A percentile compares a stretch with the other conserved stretches of the same genome.
Conservation (phyloP, 1,140 invertebrate species). For the Penaeus vannamei region DNA sequence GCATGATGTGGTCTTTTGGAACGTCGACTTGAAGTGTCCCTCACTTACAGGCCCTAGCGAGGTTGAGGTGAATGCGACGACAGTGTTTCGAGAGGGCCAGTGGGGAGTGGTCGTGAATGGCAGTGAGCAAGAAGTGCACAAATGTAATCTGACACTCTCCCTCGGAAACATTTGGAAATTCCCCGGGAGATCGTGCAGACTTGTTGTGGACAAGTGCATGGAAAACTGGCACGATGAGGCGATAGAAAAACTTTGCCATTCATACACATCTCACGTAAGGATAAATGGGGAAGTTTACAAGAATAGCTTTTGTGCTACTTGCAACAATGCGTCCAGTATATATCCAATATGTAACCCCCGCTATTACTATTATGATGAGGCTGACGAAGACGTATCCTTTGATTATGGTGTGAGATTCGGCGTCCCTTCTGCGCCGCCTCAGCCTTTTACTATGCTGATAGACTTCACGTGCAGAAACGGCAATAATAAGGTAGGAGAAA, state of each 20-base stretch:
- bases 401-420: too few relatives aligned
- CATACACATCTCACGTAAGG: neutral
- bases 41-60: conserved; percentile 6
- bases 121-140: neutral
- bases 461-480: too few relatives aligned
- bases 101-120: neutral
- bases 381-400: too few relatives aligned
- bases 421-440: too few relatives aligned
- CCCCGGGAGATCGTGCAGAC: neutral
- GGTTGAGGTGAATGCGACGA: too few relatives aligned
- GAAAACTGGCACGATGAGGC: neutral
- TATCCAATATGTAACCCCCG: too few relatives aligned
- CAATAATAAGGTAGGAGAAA: too few relatives aligned
- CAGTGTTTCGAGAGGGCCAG: neutral
- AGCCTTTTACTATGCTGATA: too few relatives aligned
- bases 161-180: neutral
- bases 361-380: too few relatives aligned
- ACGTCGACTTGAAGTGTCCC: neutral
- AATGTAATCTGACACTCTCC: neutral
- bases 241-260: neutral
- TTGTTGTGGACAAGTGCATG: neutral
- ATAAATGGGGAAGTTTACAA: neutral
- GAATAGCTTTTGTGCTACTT: neutral
- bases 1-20: conserved; percentile 25
- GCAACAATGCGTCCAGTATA: neutral